phyloP scores from a whole-genome alignment of 1,140 invertebrate species.

The Nylanderia fulva region DNA sequence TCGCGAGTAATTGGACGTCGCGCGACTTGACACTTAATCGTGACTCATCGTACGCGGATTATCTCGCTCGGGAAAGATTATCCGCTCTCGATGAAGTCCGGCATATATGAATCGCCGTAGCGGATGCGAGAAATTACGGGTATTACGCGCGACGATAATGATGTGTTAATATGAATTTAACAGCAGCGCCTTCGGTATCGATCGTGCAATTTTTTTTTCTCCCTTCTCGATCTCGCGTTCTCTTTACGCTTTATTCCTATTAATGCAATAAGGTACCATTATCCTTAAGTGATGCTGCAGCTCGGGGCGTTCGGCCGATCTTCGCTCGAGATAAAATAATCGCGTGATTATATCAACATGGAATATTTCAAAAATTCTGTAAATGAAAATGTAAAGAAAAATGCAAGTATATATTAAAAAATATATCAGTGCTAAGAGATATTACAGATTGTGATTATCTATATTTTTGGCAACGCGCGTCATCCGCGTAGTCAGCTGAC shows the following conservation, averaged over 20 bases:
- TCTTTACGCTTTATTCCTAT: conserved; percentile 38
- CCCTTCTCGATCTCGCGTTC: not conserved
- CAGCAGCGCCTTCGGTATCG: conserved; percentile 14
- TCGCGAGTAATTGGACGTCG: conserved; percentile 75
- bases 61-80: conserved; percentile 64
- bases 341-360: not conserved
- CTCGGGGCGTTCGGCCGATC: not conserved
- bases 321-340: not conserved
- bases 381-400: not conserved
- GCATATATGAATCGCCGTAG: conserved; percentile 60
- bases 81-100: conserved; percentile 65
- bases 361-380: conserved; percentile 18
- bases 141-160: conserved; percentile 49
- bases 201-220: not conserved
- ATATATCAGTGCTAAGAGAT: not conserved
- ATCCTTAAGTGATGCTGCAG: conserved; percentile 28
- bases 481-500: not conserved
- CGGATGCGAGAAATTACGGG: conserved; percentile 25
- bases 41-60: conserved; percentile 79
- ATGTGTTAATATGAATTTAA: conserved; percentile 53
- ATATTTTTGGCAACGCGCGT: not conserved
- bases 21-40: conserved; percentile 72
- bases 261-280: conserved; percentile 27
- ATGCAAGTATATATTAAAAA: not conserved
- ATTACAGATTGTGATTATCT: not conserved